phyloP scores from a whole-genome alignment of 1,140 invertebrate species.

The Drosophila subpulchrella region DNA sequence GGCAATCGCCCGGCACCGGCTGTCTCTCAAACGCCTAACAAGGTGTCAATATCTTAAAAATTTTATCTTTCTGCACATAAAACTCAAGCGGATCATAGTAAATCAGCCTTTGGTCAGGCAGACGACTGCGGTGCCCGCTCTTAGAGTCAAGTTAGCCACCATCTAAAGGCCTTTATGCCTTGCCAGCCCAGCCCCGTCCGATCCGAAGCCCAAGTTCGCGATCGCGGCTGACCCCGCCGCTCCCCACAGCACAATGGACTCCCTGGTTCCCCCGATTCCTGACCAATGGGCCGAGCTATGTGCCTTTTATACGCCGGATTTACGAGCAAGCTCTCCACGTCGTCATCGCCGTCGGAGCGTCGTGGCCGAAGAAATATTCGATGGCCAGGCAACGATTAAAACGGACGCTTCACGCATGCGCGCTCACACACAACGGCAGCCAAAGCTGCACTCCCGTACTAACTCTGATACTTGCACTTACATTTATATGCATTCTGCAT shows the following conservation, averaged over 20 bases:
- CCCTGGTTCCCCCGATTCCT: slow-evolving; percentile 16
- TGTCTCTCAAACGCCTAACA: slow-evolving; percentile 77
- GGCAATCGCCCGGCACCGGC: slow-evolving; percentile 24
- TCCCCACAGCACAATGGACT: slow-evolving; percentile 57
- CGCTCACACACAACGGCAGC: slow-evolving; percentile 56
- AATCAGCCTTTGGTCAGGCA: slow-evolving; percentile 80
- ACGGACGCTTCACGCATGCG: slow-evolving; percentile 81
- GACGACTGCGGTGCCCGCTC: slow-evolving; percentile 40
- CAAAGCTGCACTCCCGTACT: slow-evolving; percentile 13
- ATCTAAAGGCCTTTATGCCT: slow-evolving; percentile 44
- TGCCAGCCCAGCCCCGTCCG: slow-evolving; percentile 16
- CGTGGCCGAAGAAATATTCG: slow-evolving; percentile 78
- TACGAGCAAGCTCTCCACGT: slow-evolving; percentile 64
- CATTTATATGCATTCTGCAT: slow-evolving; percentile 57
- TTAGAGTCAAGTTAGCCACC: slow-evolving; percentile 47
- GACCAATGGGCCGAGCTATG: slow-evolving; percentile 67
- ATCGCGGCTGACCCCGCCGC: slow-evolving; percentile 17
- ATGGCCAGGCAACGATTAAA: slow-evolving; percentile 81
- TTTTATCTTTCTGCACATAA: slow-evolving; percentile 83
- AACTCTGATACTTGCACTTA: slow-evolving; percentile 39
- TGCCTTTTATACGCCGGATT: slow-evolving; percentile 78
- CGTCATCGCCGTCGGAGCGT: slow-evolving; percentile 43
- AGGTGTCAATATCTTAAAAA: slow-evolving; percentile 84
- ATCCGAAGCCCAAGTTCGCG: slow-evolving; percentile 24
- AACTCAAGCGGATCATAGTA: slow-evolving; percentile 83